phyloP scores from a whole-genome alignment of 2,113 vertebrate genomes.

The Emydura subglobosa region DNA sequence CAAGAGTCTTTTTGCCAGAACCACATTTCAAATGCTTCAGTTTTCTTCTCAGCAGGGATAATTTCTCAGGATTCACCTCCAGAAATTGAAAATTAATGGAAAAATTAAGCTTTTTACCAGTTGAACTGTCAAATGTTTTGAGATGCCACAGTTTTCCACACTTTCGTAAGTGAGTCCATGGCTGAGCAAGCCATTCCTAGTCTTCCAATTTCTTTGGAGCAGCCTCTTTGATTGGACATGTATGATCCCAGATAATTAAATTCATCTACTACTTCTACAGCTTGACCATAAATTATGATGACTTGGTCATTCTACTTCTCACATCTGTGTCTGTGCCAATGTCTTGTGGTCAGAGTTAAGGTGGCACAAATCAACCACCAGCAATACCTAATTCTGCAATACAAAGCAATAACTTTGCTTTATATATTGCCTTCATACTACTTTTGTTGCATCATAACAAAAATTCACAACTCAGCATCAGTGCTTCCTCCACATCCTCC shows the following conservation, averaged over 20 bases:
- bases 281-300: not conserved
- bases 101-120: not conserved
- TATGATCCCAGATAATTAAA: not conserved
- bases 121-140: not conserved
- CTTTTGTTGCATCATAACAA: not conserved
- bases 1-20: not conserved
- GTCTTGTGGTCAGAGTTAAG: not conserved
- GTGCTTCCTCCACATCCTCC: accelerated
- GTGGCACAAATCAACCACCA: not conserved
- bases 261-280: too few relatives aligned
- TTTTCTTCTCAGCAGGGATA: not conserved
- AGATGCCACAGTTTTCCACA: not conserved
- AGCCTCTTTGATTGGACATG: not conserved
- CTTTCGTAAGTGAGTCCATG: not conserved
- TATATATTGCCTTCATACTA: not conserved
- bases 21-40: not conserved
- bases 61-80: not conserved
- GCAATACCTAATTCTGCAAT: not conserved
- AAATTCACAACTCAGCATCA: not conserved
- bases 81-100: not conserved
- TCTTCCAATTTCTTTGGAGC: not conserved
- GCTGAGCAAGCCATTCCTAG: not conserved
- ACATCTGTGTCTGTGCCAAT: not conserved
- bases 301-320: not conserved
- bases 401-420: not conserved